Base-by-base conservation (phyloP, 2,888 invertebrate species). In the Nephrotoma flavescens region DNA sequence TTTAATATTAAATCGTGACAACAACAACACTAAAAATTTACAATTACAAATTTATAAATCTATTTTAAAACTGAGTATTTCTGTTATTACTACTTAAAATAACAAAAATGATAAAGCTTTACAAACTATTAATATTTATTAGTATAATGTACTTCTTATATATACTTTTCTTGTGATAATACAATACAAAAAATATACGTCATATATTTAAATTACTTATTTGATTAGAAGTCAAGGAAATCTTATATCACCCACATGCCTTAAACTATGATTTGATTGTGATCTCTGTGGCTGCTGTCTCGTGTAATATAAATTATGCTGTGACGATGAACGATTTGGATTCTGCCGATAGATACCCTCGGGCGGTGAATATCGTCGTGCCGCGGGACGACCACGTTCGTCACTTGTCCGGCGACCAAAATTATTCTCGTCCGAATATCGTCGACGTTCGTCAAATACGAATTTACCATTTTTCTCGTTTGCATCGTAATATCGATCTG, bases 201-300 rank as follows among this genome's bases (percentile, higher is more conserved):
- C 11, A 47, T 47, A 11, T 12, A 57, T 15, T 19, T 71, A 71
- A 71, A 31, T 31, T 31, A 71, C 7, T 71, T 71, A 71, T 71
- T 19, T 71, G 71, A 71, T 71, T 71, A 84, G 84, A 19, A 91
- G 92, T 93, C 92, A 93, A 89, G 94, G 94, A 92, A 94, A 94
- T 89, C 94, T 93, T 92, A 94, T 93, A 91, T 94, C 94, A 87
- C 94, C 93, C 41, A 94, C 92, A 90, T 94, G 94, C 89, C 93
- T 92, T 90, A 93, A 93, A 89, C 94, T 94, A 88, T 95, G 94
- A 88, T 95, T 94, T 0, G 94, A 94, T 90, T 92, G 93, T 47
- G 94, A 94, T 88, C 93, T 83, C 84, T 89, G 88, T 87, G 90
- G 90, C 45, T 86, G 44, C 41, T 86, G 88, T 87, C 91, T 90